These are phyloP conservation scores for Cylas formicarius DNA, from an alignment of 1,140 invertebrate species.

Conservation along the genomic window DNA sequence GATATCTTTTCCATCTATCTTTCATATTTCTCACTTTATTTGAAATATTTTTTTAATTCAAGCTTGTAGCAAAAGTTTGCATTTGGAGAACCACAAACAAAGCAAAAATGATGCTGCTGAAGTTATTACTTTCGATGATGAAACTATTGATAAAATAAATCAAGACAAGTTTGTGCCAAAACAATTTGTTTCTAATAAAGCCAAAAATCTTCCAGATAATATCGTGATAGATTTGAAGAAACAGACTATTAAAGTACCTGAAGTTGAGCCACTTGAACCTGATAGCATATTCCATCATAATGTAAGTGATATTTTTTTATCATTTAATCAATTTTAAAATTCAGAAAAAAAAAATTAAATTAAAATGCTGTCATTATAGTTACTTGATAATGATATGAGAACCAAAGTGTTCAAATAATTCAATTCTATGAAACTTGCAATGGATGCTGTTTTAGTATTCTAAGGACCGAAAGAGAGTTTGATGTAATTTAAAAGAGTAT, in stretches of 20 bases:
- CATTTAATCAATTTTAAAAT: no score
- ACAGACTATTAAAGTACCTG: conserved; percentile 39
- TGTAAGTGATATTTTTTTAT: conserved; percentile 26
- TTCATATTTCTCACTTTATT: no score
- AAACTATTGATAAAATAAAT: conserved; percentile 35
- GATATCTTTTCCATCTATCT: not conserved
- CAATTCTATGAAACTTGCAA: no score
- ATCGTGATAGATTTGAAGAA: conserved; percentile 40
- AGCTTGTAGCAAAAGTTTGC: not conserved
- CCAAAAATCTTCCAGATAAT: conserved; percentile 34
- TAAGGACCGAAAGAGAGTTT: no score
- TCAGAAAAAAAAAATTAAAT: not conserved
- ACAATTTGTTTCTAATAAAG: conserved; percentile 28
- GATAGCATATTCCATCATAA: conserved; percentile 39
- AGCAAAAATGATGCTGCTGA: not conserved
- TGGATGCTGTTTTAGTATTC: no score
- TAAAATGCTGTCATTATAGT: no score
- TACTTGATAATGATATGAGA: no score
- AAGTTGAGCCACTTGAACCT: conserved; percentile 35
- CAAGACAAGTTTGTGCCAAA: conserved; percentile 33
- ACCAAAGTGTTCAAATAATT: no score
- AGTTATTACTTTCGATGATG: conserved; percentile 22
- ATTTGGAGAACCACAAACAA: conserved; percentile 1
- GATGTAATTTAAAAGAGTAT: no score
- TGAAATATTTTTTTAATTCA: no score